Evolutionary conservation across 2,113 vertebrate species (phyloP), one percentile per base, ranked within the genome.

Genomic region (Tamias sibiricus): DNA sequence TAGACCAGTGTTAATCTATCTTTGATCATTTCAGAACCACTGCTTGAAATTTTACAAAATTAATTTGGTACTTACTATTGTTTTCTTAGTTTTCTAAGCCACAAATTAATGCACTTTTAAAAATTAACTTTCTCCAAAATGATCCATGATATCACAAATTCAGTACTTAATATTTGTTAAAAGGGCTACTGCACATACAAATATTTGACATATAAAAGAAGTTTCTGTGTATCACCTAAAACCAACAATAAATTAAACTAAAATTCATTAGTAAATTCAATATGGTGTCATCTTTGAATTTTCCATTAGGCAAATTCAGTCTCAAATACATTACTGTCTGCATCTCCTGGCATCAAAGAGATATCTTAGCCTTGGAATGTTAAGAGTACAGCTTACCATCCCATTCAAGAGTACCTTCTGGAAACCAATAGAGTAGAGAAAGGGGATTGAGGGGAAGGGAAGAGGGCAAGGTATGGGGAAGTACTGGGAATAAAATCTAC

Each of bases 161-260:
- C 16, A 8, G 69, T 30, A 59, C 40, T 92, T 52, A 28, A n/a
- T 13, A 71, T 90, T 89, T 92, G 16, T 74, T 81, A 52, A 79
- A 83, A 92, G 30, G 89, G 35, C 17, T 86, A 57, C 81, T 8
- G 2, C 14, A 28, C 14, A 42, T 35, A 40, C 54, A 94, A 76
- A 52, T 54, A 92, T 14, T 71, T 71, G 87, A 94, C 28, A 76
- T n/a, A 42, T 85, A 77, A 64, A 95, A 92, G n/a, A 80, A 81
- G 12, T 44, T 76, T 89, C 40, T 89, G 10, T 44, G 54, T 42
- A 47, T 37, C 47, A 57, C 24, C 37, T 32, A 86, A 93, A 95
- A 59, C 79, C 87, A 91, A 72, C 6, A 68, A 37, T 64, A 32
- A 66, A 54, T 17, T 69, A 62, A 91, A 80, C 2, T 85, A 66